Evolutionary conservation across 2,113 vertebrate species (phyloP).

Genomic region (Rhineura floridana): DNA sequence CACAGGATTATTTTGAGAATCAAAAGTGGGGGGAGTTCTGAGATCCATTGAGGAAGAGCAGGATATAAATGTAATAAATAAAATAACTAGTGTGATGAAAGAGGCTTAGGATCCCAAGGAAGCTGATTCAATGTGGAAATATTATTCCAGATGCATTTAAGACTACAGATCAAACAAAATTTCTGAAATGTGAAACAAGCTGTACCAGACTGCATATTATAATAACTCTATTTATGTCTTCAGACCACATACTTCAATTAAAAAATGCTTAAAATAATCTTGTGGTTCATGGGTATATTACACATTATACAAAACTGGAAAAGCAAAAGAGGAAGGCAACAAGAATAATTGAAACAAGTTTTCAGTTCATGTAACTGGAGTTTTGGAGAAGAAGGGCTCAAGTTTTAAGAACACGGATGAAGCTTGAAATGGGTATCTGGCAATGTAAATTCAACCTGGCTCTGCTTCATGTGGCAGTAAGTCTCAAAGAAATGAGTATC

Average conservation of each 20-base stretch:
- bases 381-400: not conserved
- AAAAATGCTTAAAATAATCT: not conserved
- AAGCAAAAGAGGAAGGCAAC: not conserved
- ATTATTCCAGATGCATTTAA: not conserved
- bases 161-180: not conserved
- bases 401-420: not conserved
- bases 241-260: conserved; percentile 14
- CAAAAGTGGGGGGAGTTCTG: not conserved
- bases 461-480: too few relatives aligned
- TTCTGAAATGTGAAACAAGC: conserved; percentile 11
- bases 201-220: not conserved
- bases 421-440: not conserved
- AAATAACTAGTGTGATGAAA: not conserved
- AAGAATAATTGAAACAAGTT: not conserved
- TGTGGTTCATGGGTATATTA: not conserved
- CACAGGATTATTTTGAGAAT: not conserved
- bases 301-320: not conserved
- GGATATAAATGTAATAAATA: not conserved
- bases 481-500: too few relatives aligned
- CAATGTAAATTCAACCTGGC: not conserved
- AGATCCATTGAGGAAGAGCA: not conserved
- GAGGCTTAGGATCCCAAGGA: not conserved
- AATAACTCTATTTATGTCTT: not conserved
- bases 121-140: not conserved
- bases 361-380: not conserved